These are phyloP conservation scores for Tetragnatha montana DNA, from an alignment of 2,888 invertebrate species.

Conservation along the genomic window DNA sequence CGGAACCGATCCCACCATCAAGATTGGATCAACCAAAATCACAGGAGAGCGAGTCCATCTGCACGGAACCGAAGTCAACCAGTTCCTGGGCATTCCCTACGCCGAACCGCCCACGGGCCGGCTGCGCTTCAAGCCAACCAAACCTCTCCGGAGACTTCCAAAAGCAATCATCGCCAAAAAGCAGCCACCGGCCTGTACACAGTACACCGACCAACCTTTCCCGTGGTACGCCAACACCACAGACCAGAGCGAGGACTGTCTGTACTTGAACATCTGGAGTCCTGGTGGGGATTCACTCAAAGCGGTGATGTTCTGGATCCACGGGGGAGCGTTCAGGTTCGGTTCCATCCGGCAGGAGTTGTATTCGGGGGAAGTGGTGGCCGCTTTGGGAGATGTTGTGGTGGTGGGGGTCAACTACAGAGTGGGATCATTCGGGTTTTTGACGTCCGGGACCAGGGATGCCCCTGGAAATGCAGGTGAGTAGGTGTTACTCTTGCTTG, in stretches of 20 bases:
- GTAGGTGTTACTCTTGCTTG: not conserved
- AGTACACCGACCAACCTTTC: constrained; percentile 16
- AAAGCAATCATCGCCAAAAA: constrained; percentile 13
- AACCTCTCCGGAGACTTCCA: constrained; percentile 21
- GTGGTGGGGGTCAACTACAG: constrained; percentile 50
- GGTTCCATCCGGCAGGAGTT: not conserved
- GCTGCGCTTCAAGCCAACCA: constrained; percentile 69
- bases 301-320: constrained; percentile 63
- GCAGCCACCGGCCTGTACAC: constrained; percentile 49
- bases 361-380: constrained; percentile 2
- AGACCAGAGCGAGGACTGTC: constrained; percentile 67
- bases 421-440: constrained; percentile 15
- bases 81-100: constrained; percentile 77
- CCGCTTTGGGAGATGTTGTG: constrained; percentile 31
- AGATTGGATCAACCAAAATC: not conserved
- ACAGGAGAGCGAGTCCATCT: not conserved
- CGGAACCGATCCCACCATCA: not conserved
- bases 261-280: constrained; percentile 71
- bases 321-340: constrained; percentile 21
- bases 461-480: constrained; percentile 18
- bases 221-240: constrained; percentile 27
- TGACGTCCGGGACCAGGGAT: not conserved
- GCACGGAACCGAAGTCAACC: not conserved
- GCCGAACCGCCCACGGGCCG: constrained; percentile 76
- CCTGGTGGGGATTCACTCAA: constrained; percentile 21